Conservation (phyloP, 1,140 invertebrate genomes). For the Eumeta japonica region DNA sequence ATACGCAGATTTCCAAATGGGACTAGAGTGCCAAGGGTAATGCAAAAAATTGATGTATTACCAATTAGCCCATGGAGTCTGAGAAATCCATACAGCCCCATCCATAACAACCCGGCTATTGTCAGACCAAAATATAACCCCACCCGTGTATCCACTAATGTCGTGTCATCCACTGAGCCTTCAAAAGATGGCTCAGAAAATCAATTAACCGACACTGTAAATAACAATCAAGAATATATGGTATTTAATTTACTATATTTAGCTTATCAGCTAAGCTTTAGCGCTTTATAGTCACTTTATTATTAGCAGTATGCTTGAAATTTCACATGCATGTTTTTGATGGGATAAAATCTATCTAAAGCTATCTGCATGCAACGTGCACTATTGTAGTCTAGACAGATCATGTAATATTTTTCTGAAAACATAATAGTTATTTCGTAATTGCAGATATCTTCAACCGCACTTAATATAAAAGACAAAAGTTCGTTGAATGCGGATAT, state of each 20-base stretch:
- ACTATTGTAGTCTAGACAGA: not conserved
- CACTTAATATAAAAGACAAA: slow-evolving; percentile 53
- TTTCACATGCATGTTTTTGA: not conserved
- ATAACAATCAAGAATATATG: slow-evolving; percentile 55
- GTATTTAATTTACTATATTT: slow-evolving; percentile 54
- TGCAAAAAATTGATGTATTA: slow-evolving; percentile 59
- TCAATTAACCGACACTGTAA: slow-evolving; percentile 56
- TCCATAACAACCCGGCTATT: slow-evolving; percentile 57
- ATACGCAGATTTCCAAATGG: slow-evolving; percentile 73
- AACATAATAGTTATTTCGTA: slow-evolving; percentile 49
- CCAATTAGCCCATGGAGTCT: slow-evolving; percentile 58
- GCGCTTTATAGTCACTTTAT: slow-evolving; percentile 10
- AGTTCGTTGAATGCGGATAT: slow-evolving; percentile 49
- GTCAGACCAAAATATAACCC: slow-evolving; percentile 57
- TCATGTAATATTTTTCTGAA: too few relatives aligned
- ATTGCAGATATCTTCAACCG: slow-evolving; percentile 53
- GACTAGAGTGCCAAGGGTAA: slow-evolving; percentile 67
- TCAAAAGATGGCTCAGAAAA: slow-evolving; percentile 53
- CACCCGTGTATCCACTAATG: slow-evolving; percentile 57
- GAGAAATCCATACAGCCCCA: slow-evolving; percentile 57
- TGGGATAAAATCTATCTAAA: not conserved
- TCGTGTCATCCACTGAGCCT: slow-evolving; percentile 47
- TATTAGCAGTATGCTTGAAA: slow-evolving; percentile 1
- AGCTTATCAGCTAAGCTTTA: slow-evolving; percentile 44
- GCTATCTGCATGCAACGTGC: not conserved